Conservation (phyloP, 2,797 vertebrate species). For the Sebastes steindachneri region DNA sequence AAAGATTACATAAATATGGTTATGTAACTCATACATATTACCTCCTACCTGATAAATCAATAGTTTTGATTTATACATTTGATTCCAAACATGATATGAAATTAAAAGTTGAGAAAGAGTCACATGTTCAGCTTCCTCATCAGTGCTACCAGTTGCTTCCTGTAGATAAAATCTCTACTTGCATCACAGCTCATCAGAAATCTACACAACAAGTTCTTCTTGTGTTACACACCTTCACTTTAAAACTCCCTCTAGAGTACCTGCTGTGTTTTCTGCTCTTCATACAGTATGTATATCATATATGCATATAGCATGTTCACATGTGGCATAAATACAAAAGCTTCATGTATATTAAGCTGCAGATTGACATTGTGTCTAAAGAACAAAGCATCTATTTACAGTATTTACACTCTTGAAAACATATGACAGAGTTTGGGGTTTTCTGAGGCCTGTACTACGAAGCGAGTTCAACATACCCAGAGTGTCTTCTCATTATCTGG, state of each 20-base stretch:
- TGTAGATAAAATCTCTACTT: slow-evolving; percentile 19
- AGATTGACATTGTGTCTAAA: not conserved
- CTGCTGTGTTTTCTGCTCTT: not conserved
- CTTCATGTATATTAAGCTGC: not conserved
- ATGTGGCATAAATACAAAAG: not conserved
- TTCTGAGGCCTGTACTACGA: too few species aligned
- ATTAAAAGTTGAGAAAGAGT: not conserved
- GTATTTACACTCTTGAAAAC: not conserved
- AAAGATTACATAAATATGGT: too few species aligned
- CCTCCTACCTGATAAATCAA: too few species aligned
- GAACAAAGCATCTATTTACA: not conserved
- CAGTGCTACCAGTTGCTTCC: not conserved
- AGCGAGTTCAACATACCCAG: too few species aligned
- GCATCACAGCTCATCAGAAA: not conserved
- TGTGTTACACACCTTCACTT: not conserved
- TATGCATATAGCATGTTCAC: not conserved
- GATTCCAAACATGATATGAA: not conserved
- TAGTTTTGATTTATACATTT: too few species aligned
- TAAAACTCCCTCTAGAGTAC: not conserved
- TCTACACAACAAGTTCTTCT: not conserved
- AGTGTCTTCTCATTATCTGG: too few species aligned
- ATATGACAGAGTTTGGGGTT: too few species aligned
- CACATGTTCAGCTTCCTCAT: not conserved
- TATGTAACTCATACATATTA: too few species aligned
- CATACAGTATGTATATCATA: not conserved